Conservation (phyloP, 2,797 vertebrate genomes). For the Takifugu ocellatus region DNA sequence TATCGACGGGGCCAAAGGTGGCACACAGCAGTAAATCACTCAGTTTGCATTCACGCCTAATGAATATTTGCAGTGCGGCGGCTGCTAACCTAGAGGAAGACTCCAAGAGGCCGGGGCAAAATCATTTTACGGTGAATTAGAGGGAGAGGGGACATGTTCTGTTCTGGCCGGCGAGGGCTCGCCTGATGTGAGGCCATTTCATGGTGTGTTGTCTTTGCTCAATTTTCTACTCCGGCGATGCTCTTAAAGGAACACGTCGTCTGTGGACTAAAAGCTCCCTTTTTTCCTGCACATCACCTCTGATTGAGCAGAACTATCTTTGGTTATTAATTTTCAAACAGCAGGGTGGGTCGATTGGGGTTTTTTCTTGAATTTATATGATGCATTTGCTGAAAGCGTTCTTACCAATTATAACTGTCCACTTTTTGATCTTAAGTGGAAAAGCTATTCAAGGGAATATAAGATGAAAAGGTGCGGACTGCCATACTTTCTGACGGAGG, state of each 20-base stretch:
- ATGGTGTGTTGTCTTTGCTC: constrained; percentile 52
- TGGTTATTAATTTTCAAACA: constrained; percentile 60
- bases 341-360: not conserved
- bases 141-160: constrained; percentile 39
- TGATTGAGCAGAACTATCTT: constrained; percentile 12
- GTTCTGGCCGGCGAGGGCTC: constrained; percentile 27
- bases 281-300: constrained; percentile 8
- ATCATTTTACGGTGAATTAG: constrained; percentile 71
- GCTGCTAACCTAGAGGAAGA: constrained; percentile 33
- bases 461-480: constrained; percentile 23
- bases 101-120: constrained; percentile 33
- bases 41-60: constrained; percentile 71
- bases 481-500: constrained; percentile 19
- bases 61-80: constrained; percentile 63
- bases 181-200: constrained; percentile 53
- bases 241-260: constrained; percentile 36
- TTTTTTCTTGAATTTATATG: not conserved
- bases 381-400: constrained; percentile 1
- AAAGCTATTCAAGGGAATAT: not conserved
- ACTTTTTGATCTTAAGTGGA: constrained; percentile 23
- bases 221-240: constrained; percentile 39
- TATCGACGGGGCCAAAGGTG: constrained; percentile 68
- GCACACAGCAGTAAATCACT: constrained; percentile 56
- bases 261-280: constrained; percentile 7
- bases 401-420: not conserved